Conservation (phyloP, 2,113 vertebrate species). For the Ammospiza caudacuta region DNA sequence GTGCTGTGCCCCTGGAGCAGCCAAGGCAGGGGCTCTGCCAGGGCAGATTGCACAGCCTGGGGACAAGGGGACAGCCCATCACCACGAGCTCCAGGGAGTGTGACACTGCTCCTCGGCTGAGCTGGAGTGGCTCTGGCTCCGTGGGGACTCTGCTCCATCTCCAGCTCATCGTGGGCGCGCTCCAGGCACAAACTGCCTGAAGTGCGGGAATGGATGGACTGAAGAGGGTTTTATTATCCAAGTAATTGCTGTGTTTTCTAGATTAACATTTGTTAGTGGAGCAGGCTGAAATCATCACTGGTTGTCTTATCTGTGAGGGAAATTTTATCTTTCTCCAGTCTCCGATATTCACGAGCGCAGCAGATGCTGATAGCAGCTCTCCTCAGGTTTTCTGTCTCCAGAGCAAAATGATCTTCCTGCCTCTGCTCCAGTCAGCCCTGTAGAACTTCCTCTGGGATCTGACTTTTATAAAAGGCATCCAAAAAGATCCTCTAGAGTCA, state of each 20-base stretch:
- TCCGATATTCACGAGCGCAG: background rate
- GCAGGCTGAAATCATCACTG: background rate
- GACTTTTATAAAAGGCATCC: background rate
- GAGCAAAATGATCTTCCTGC: conserved; percentile 17
- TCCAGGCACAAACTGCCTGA: background rate
- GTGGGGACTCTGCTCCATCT: rapidly evolving
- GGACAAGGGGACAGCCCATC: too few species aligned
- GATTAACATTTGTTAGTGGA: background rate
- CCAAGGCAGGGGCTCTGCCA: background rate
- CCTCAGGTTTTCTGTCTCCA: conserved; percentile 19
- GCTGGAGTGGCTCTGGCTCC: rapidly evolving
- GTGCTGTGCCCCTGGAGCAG: rapidly evolving
- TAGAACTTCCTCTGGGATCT: background rate
- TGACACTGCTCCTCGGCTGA: background rate
- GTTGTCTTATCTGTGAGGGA: background rate
- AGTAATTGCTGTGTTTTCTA: conserved; percentile 25
- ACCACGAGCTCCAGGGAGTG: background rate
- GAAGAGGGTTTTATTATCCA: background rate
- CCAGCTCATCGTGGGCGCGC: background rate
- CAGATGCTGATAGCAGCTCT: background rate
- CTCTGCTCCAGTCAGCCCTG: background rate
- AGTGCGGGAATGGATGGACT: background rate
- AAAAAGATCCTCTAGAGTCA: background rate
- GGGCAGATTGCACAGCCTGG: rapidly evolving
- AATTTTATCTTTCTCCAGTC: conserved; percentile 19